These are phyloP conservation scores for Lacerta viridis DNA, from an alignment of 2,797 vertebrate species.

Conservation along the genomic window DNA sequence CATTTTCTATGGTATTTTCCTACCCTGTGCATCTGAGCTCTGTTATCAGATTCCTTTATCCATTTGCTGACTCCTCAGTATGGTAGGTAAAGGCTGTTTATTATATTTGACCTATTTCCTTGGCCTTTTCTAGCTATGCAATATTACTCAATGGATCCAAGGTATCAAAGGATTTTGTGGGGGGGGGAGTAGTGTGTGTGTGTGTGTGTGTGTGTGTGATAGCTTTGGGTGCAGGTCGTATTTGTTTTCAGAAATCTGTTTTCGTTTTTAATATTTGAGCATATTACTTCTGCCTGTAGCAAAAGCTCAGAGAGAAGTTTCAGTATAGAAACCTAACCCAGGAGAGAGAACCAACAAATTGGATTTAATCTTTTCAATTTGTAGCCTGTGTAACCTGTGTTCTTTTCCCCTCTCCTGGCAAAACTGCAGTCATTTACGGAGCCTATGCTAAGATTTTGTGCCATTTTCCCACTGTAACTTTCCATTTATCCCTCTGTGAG, in stretches of 20 bases:
- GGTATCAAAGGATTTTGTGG: constrained; percentile 38
- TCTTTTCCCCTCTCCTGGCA: constrained; percentile 26
- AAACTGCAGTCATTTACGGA: constrained; percentile 24
- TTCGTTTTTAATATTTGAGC: constrained; percentile 12
- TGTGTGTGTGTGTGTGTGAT: constrained; percentile 31
- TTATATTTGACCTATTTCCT: constrained; percentile 12
- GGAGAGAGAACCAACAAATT: constrained; percentile 47
- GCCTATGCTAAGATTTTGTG: rapidly evolving
- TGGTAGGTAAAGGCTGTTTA: constrained; percentile 28
- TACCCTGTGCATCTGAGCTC: constrained; percentile 25
- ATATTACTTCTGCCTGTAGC: background rate
- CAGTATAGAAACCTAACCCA: constrained; percentile 28
- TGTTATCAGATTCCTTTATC: background rate
- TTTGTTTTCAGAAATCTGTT: constrained; percentile 48
- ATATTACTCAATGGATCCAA: background rate
- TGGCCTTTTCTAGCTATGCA: constrained; percentile 14
- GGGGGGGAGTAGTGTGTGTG: background rate
- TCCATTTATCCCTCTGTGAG: constrained; percentile 20
- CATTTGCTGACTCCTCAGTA: background rate
- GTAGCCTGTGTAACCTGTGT: constrained; percentile 29
- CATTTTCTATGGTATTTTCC: constrained; percentile 30
- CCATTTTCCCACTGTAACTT: constrained; percentile 8
- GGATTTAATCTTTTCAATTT: constrained; percentile 52
- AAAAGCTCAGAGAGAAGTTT: constrained; percentile 37
- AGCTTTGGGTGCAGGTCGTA: constrained; percentile 15